Conservation (phyloP, 2,888 invertebrate genomes). For the Smittia aterrima region DNA sequence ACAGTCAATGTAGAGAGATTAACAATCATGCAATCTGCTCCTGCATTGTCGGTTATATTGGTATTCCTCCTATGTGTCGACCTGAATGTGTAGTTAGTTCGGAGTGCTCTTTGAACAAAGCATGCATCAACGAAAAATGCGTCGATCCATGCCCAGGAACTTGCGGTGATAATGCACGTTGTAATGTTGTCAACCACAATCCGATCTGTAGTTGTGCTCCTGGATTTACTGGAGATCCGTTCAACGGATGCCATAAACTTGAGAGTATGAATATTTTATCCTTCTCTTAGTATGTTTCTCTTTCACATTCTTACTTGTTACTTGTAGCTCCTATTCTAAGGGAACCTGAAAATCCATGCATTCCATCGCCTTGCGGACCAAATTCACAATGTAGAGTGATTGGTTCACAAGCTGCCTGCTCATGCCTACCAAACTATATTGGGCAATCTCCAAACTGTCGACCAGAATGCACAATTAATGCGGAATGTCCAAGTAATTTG, state of each 20-base stretch:
- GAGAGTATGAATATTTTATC: slow-evolving; percentile 25
- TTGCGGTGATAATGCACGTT: slow-evolving; percentile 65
- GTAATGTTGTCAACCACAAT: slow-evolving; percentile 67
- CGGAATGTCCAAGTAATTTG: slow-evolving; percentile 77
- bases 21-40: slow-evolving; percentile 65
- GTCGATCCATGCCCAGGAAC: slow-evolving; percentile 65
- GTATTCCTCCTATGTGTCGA: slow-evolving; percentile 63
- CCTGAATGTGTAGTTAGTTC: slow-evolving; percentile 67
- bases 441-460: slow-evolving; percentile 84
- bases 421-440: slow-evolving; percentile 74
- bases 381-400: slow-evolving; percentile 78
- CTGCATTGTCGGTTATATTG: slow-evolving; percentile 62
- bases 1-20: slow-evolving; percentile 63
- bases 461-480: slow-evolving; percentile 76
- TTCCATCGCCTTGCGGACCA: slow-evolving; percentile 79
- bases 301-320: slow-evolving; percentile 23
- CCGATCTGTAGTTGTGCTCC: slow-evolving; percentile 65
- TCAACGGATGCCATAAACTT: slow-evolving; percentile 55
- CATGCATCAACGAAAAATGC: slow-evolving; percentile 64
- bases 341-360: slow-evolving; percentile 69
- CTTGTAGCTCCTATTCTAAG: slow-evolving; percentile 49
- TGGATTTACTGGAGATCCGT: slow-evolving; percentile 63
- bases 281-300: background rate
- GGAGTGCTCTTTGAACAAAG: slow-evolving; percentile 64
- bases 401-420: slow-evolving; percentile 80